Base-by-base conservation (phyloP, 2,113 vertebrate species). In the Chloroceryle aenea region DNA sequence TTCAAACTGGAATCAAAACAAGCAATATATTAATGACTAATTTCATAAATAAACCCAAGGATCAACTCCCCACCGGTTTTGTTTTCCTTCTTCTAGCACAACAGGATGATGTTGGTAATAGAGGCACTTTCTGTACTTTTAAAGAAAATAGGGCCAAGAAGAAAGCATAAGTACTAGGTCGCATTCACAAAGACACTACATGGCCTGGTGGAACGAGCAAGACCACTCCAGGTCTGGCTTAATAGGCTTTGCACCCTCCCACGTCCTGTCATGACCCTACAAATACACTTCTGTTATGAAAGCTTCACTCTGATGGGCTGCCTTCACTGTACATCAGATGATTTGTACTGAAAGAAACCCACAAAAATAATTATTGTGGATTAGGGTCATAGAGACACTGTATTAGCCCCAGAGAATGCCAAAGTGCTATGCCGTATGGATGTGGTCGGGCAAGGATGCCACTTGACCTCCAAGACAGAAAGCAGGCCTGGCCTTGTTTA, bases 1-100 rank as follows among this genome's bases (percentile, higher is more conserved):
- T 81, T 96, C 97, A 85, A 97, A 97, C 97, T 97, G 75, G 20
- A 85, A 86, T 48, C 18, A 58, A 86, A 90, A 6, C 20, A 72
- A 85, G 36, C 56, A 25, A 17, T 62, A 3, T 13, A 32, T 43
- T n/a, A 40, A 34, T 36, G 29, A 22, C 3, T 59, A 29, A 47
- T 71, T 69, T 78, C 4, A 12, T 42, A 42, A 74, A 52, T 25
- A 61, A 89, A 87, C 43, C 9, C 34, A 9, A 40, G 40, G 30
- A 56, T 58, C 22, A 69, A 27, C 30, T 87, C 22, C 30, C 27
- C 27, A 38, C 13, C 20, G 12, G 0, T 36, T 47, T 40, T 47
- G 45, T 20, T 59, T 81, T 69, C 17, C 34, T 80, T 76, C 62
- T 64, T 20, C 2, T 5, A 18, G 45, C 16, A 26, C 48, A 62